phyloP scores from a whole-genome alignment of 2,888 invertebrate species.

The Notodonta ziczac region DNA sequence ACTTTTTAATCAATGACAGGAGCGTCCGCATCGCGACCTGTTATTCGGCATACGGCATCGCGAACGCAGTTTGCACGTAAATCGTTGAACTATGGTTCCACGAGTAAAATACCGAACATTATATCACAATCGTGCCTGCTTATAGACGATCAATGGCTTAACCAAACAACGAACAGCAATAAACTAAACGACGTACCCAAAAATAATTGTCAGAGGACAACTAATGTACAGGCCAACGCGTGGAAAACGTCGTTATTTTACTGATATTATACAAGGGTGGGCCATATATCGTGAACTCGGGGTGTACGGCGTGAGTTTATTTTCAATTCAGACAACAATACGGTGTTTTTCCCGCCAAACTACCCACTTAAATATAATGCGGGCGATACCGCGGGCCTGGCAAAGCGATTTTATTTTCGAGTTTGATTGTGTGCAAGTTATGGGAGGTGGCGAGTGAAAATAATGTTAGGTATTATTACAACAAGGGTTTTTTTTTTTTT shows the following conservation, averaged over 20 bases:
- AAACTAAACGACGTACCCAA: background rate
- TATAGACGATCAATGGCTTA: too few species aligned
- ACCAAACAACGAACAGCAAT: constrained; percentile 1
- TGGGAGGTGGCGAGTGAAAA: constrained; percentile 27
- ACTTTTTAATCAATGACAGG: too few species aligned
- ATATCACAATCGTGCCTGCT: too few species aligned
- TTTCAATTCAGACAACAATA: constrained; percentile 81
- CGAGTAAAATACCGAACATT: too few species aligned
- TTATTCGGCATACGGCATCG: too few species aligned
- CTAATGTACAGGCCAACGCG: constrained; percentile 32
- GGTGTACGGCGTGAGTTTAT: constrained; percentile 57
- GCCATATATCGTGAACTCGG: constrained; percentile 50
- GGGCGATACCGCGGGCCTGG: constrained; percentile 66
- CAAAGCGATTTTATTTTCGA: constrained; percentile 64
- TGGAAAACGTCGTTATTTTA: constrained; percentile 22
- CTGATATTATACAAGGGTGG: constrained; percentile 47
- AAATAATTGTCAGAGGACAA: constrained; percentile 34
- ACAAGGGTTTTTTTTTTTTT: too few species aligned
- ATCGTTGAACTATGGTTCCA: too few species aligned
- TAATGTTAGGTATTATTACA: too few species aligned
- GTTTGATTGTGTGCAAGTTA: constrained; percentile 29
- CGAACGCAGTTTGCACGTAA: too few species aligned
- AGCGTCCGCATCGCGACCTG: too few species aligned
- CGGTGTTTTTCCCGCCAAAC: constrained; percentile 78
- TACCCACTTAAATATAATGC: constrained; percentile 81